Conservation (phyloP, 2,113 vertebrate genomes). For the Ardeotis arabs region DNA sequence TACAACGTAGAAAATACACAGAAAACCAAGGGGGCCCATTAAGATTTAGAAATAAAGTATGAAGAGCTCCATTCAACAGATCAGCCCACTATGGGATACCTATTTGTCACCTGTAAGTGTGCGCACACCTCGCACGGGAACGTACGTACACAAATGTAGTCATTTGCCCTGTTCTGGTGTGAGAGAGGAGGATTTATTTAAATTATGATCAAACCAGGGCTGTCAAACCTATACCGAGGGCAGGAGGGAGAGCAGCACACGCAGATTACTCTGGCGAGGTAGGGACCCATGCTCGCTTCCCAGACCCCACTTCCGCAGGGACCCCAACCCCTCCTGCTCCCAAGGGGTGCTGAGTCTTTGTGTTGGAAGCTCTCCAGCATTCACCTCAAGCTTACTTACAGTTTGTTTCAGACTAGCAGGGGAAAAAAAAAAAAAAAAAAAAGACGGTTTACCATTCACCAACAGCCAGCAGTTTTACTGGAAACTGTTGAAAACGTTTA, state of each 20-base stretch:
- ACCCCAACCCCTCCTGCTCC: not conserved
- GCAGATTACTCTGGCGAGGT: not conserved
- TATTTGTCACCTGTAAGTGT: rapidly evolving
- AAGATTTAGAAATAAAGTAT: not conserved
- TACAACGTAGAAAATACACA: not conserved
- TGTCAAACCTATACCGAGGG: not conserved
- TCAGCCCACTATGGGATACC: not conserved
- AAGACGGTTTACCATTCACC: not conserved
- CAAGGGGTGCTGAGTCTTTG: not conserved
- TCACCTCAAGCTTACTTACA: not conserved
- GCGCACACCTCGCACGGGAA: not conserved
- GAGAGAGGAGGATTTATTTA: not conserved
- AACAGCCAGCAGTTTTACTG: not conserved
- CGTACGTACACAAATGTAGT: rapidly evolving
- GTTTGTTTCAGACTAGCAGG: not conserved
- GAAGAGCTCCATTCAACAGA: not conserved
- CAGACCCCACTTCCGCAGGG: not conserved
- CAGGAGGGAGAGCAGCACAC: not conserved
- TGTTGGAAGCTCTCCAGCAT: not conserved
- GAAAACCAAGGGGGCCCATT: not conserved
- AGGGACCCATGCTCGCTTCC: not conserved
- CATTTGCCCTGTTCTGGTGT: not conserved
- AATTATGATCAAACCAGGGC: not conserved
- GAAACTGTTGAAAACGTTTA: not conserved
- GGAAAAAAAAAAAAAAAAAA: too few species aligned